A percentile compares a stretch with the other conserved stretches of the same genome.
These are phyloP conservation scores for Fregetta grallaria DNA, from an alignment of 2,113 vertebrate genomes.

Conservation along the genomic window DNA sequence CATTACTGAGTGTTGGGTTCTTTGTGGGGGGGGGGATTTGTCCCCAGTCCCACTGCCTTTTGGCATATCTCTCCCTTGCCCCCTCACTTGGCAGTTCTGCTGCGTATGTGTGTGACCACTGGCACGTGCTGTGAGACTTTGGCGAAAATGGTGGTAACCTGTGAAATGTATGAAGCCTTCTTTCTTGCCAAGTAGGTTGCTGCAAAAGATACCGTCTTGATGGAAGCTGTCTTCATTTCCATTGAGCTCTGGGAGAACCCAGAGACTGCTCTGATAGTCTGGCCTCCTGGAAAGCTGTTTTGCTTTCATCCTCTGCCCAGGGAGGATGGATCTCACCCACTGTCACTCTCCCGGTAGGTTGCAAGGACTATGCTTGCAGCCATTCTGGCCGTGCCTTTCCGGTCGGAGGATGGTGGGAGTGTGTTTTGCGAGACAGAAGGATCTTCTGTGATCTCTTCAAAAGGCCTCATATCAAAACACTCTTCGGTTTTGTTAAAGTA, in stretches of 20 bases:
- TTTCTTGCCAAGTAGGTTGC: neutral
- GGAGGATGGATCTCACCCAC: neutral
- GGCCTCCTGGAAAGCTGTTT: neutral
- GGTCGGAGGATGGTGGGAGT: neutral
- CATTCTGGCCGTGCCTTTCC: neutral
- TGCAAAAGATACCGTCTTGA: neutral
- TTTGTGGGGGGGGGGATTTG: neutral
- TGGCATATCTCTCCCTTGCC: neutral
- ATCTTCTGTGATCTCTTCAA: neutral
- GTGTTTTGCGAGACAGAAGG: neutral
- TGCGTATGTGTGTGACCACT: fast-evolving
- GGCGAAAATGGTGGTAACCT: neutral
- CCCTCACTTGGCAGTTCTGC: neutral
- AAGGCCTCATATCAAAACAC: neutral
- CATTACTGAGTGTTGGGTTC: neutral
- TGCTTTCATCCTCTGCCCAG: slow-evolving; percentile 6
- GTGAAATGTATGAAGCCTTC: neutral
- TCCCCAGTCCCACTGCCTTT: neutral
- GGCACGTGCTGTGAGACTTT: neutral
- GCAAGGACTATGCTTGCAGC: neutral
- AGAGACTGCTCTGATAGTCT: neutral
- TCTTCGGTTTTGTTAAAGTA: neutral
- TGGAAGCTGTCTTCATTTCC: slow-evolving; percentile 4
- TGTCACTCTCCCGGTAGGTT: neutral
- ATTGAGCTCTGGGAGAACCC: slow-evolving; percentile 14